Conservation (phyloP, 2,113 vertebrate genomes). For the Hirundichthys speculiger region DNA sequence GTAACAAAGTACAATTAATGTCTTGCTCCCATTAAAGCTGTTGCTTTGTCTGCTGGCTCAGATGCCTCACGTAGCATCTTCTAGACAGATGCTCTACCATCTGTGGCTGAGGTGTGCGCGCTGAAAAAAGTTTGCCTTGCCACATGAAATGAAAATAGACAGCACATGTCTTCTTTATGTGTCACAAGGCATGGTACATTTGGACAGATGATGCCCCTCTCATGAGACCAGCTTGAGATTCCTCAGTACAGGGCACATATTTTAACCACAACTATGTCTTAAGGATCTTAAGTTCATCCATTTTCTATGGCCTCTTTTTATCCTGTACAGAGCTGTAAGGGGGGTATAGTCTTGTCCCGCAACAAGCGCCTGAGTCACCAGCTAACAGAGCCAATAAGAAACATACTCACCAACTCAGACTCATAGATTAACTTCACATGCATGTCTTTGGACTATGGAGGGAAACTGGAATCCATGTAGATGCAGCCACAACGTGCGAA, state of each 20-base stretch:
- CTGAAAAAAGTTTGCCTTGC: constrained; percentile 24
- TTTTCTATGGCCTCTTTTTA: neutral
- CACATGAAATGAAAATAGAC: constrained; percentile 28
- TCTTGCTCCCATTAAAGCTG: constrained; percentile 3
- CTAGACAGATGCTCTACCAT: constrained; percentile 28
- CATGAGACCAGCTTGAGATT: constrained; percentile 1
- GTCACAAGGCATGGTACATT: constrained; percentile 32
- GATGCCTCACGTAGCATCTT: constrained; percentile 21
- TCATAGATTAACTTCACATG: too few species aligned
- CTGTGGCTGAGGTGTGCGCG: constrained; percentile 44
- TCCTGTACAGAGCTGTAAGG: neutral
- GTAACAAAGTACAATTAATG: too few species aligned
- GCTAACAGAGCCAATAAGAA: too few species aligned
- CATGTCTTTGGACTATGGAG: too few species aligned
- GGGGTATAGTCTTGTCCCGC: neutral
- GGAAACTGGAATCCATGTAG: too few species aligned
- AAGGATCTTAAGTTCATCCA: neutral
- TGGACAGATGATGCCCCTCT: constrained; percentile 7
- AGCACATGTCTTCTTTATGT: constrained; percentile 32
- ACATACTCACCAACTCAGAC: too few species aligned
- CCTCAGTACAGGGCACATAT: constrained; percentile 28
- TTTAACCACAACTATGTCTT: constrained; percentile 12
- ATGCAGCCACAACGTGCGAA: too few species aligned
- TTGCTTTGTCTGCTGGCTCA: constrained; percentile 32
- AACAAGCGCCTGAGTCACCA: neutral